Percentiles rank a stretch among this genome's conserved stretches.
These are phyloP conservation scores for Spodoptera litura DNA, from an alignment of 1,140 invertebrate species.

Conservation along the genomic window DNA sequence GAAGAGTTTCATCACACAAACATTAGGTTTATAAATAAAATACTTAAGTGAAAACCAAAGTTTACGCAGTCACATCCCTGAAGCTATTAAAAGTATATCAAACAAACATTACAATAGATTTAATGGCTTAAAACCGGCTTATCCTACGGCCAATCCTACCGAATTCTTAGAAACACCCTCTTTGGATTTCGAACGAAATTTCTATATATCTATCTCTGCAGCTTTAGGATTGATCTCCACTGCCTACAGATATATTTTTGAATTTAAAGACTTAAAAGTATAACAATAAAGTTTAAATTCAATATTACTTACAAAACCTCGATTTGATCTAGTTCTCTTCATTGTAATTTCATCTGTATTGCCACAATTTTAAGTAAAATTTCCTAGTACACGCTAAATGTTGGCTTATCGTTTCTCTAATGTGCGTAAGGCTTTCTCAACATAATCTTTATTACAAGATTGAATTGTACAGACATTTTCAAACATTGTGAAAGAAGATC, in stretches of 20 bases:
- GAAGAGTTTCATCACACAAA: too few species aligned
- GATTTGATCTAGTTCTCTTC: too few species aligned
- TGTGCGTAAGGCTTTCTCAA: not conserved
- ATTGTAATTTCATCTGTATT: too few species aligned
- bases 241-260: too few species aligned
- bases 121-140: not conserved
- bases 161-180: not conserved
- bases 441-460: constrained; percentile 48
- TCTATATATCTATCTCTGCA: not conserved
- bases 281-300: too few species aligned
- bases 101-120: not conserved
- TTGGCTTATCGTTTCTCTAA: too few species aligned
- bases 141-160: not conserved
- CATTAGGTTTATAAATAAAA: too few species aligned
- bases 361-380: too few species aligned
- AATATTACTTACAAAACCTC: too few species aligned
- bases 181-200: not conserved
- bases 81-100: not conserved
- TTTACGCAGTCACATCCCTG: not conserved
- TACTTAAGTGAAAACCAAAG: too few species aligned
- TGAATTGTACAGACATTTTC: constrained; percentile 46
- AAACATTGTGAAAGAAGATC: constrained; percentile 50
- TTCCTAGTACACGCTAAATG: too few species aligned
- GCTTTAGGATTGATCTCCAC: not conserved
- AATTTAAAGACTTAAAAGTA: too few species aligned